Percentiles rank a stretch among this genome's conserved stretches.
Evolutionary conservation across 2,797 vertebrate genomes (phyloP).

Genomic region (Pangasius mekongensis): DNA sequence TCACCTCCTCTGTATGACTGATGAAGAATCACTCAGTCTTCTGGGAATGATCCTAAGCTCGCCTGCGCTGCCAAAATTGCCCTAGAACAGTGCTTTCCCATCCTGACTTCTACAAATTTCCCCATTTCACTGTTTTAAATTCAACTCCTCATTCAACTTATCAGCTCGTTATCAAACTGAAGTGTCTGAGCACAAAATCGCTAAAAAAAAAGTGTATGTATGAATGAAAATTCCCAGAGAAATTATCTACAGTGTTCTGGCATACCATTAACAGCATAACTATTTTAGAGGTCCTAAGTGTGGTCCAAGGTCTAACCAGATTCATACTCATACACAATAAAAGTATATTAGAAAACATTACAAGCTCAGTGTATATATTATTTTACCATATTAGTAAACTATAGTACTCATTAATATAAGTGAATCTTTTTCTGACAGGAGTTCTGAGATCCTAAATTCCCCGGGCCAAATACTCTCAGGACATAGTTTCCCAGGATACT

Average conservation of each 20-base stretch:
- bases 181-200: neutral
- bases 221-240: neutral
- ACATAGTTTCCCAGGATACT: neutral
- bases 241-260: neutral
- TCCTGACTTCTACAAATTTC: neutral
- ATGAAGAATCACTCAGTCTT: constrained; percentile 21
- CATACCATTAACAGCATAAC: neutral
- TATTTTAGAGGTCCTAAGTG: neutral
- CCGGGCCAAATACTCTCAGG: neutral
- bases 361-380: neutral
- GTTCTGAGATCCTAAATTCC: neutral
- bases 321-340: neutral
- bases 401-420: neutral
- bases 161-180: neutral
- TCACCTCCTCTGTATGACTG: constrained; percentile 16
- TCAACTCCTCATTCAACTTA: neutral
- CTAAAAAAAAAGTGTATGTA: too few relatives aligned
- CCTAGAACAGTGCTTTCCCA: neutral
- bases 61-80: neutral
- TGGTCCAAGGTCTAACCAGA: neutral
- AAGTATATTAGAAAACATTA: neutral
- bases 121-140: neutral
- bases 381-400: neutral
- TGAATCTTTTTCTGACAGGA: neutral
- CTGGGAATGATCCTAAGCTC: neutral